Percentiles rank a stretch among this genome's conserved stretches.
Evolutionary conservation across 2,888 invertebrate species (phyloP).

Genomic region (Blastobasis lacticolella): DNA sequence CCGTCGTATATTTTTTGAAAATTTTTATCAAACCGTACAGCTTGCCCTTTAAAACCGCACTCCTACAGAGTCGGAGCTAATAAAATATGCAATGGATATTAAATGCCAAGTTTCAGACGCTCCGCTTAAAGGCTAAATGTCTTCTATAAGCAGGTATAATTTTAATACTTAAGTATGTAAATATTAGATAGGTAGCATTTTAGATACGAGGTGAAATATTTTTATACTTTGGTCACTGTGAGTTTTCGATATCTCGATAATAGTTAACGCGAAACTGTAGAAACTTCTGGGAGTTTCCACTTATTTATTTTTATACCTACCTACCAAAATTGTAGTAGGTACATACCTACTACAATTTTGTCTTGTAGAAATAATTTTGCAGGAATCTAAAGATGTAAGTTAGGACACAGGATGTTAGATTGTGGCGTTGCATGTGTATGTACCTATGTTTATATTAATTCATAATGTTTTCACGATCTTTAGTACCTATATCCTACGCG

Average conservation of each 20-base stretch:
- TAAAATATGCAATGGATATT: conserved; percentile 33
- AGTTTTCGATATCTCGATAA: too few relatives aligned
- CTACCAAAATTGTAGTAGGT: too few relatives aligned
- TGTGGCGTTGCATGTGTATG: too few relatives aligned
- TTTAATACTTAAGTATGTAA: not conserved
- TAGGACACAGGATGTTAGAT: too few relatives aligned
- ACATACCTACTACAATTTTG: too few relatives aligned
- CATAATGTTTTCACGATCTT: too few relatives aligned
- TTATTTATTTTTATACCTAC: not conserved
- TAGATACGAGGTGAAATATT: not conserved
- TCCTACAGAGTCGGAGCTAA: conserved; percentile 3
- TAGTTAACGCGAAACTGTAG: too few relatives aligned
- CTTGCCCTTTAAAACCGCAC: conserved; percentile 32
- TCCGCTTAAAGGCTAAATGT: conserved; percentile 37
- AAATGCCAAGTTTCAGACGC: conserved; percentile 34
- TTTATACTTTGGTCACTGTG: too few relatives aligned
- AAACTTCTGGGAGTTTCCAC: not conserved
- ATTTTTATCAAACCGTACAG: conserved; percentile 8
- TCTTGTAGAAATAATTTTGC: too few relatives aligned
- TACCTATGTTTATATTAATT: too few relatives aligned
- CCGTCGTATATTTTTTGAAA: not conserved
- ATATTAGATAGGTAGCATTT: not conserved
- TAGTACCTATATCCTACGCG: too few relatives aligned
- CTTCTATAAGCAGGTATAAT: conserved; percentile 1
- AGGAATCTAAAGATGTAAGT: too few relatives aligned